A percentile compares a stretch with the other conserved stretches of the same genome.
Conservation (phyloP, 2,888 invertebrate genomes). For the Margaritifera margaritifera region DNA sequence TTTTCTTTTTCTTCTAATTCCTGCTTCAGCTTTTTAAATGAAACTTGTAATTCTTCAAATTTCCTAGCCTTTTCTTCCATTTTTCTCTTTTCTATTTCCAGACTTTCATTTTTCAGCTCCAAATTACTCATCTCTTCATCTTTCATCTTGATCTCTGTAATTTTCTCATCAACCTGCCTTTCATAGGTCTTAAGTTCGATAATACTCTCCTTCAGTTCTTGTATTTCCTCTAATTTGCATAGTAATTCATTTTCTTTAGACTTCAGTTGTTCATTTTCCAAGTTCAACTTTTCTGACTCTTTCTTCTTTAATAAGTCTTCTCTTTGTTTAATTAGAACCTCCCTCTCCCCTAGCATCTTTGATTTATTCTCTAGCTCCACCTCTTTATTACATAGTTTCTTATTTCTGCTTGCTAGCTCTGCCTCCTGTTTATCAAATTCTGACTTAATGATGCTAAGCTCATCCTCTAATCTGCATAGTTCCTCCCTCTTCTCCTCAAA, state of each 20-base stretch:
- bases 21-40: conserved; percentile 16
- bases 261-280: not conserved
- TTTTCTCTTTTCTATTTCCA: conserved; percentile 11
- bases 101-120: conserved; percentile 1
- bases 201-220: not conserved
- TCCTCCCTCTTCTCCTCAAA: conserved; percentile 11
- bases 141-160: conserved; percentile 9
- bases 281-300: conserved; percentile 1
- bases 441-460: conserved; percentile 1
- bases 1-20: conserved; percentile 10
- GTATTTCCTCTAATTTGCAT: not conserved
- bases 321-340: too few relatives aligned
- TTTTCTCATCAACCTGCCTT: conserved; percentile 12
- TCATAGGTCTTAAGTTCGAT: conserved; percentile 9
- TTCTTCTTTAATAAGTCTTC: conserved; percentile 1
- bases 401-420: conserved; percentile 4
- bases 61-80: conserved; percentile 28
- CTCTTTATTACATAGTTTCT: not conserved
- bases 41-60: conserved; percentile 11
- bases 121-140: conserved; percentile 6
- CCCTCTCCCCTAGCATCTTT: not conserved
- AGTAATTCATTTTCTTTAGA: not conserved
- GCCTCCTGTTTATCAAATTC: not conserved
- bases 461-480: conserved; percentile 6
- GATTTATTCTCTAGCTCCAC: conserved; percentile 1